phyloP scores from a whole-genome alignment of 2,888 invertebrate species.

The Penaeus monodon region DNA sequence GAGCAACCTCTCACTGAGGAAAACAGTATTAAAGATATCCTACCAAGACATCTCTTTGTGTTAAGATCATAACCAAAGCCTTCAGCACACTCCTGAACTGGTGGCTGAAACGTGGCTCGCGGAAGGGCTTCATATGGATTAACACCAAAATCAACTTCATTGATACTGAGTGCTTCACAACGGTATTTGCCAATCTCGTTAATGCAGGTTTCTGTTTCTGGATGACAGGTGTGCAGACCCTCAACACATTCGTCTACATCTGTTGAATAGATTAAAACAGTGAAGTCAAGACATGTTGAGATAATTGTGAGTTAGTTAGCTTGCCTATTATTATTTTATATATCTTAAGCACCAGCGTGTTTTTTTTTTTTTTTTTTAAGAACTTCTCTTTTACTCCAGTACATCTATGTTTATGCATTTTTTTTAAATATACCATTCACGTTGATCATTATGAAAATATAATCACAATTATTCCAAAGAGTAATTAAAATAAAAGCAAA shows the following conservation, averaged over 20 bases:
- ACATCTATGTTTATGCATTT: too few relatives aligned
- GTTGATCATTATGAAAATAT: too few relatives aligned
- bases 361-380: too few relatives aligned
- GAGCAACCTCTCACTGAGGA: neutral
- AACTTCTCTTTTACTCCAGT: too few relatives aligned
- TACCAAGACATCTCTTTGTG: conserved; percentile 58
- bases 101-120: conserved; percentile 31
- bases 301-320: too few relatives aligned
- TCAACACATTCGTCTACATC: conserved; percentile 70
- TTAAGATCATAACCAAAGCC: conserved; percentile 62
- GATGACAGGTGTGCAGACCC: conserved; percentile 68
- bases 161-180: conserved; percentile 49
- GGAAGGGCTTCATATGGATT: conserved; percentile 21
- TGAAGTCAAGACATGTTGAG: too few relatives aligned
- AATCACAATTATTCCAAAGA: too few relatives aligned
- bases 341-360: too few relatives aligned
- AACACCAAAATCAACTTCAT: conserved; percentile 37
- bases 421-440: too few relatives aligned
- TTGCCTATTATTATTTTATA: too few relatives aligned
- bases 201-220: conserved; percentile 67
- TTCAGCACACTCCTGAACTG: conserved; percentile 59
- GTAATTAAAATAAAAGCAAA: too few relatives aligned
- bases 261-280: conserved; percentile 45
- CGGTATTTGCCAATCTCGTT: conserved; percentile 60
- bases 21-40: neutral